phyloP scores from a whole-genome alignment of 2,113 vertebrate genomes.

The Gopherus evgoodei region DNA sequence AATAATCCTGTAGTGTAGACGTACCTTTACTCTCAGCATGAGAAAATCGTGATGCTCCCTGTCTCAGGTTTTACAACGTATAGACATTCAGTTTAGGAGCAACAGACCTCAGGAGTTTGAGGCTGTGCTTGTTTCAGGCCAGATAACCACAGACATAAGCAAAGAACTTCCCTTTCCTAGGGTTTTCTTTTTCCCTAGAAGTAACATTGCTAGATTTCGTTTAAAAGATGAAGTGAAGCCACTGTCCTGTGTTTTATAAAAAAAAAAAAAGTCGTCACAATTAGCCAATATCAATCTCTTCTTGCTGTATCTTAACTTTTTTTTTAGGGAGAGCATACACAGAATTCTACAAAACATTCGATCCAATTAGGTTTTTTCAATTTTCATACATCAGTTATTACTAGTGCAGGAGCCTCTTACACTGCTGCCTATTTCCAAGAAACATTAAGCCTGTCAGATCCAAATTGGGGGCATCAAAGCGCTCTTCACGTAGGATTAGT shows the following conservation, averaged over 20 bases:
- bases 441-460: conserved; percentile 53
- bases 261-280: neutral
- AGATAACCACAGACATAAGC: neutral
- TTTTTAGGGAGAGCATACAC: neutral
- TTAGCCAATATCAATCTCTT: neutral
- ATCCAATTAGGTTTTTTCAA: conserved; percentile 43
- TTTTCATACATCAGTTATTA: conserved; percentile 40
- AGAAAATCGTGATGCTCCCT: neutral
- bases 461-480: conserved; percentile 56
- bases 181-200: neutral
- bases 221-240: neutral
- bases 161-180: neutral
- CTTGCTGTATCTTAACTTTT: neutral
- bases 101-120: neutral
- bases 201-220: neutral
- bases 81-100: neutral
- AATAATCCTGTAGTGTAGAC: too few relatives aligned
- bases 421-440: conserved; percentile 51
- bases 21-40: neutral
- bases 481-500: conserved; percentile 22
- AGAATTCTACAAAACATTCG: conserved; percentile 39
- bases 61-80: neutral
- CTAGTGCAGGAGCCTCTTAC: conserved; percentile 9
- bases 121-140: neutral
- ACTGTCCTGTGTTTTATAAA: neutral